A percentile compares a stretch with the other conserved stretches of the same genome.
Conservation (phyloP, 2,888 invertebrate species). For the Yponomeuta malinellus region DNA sequence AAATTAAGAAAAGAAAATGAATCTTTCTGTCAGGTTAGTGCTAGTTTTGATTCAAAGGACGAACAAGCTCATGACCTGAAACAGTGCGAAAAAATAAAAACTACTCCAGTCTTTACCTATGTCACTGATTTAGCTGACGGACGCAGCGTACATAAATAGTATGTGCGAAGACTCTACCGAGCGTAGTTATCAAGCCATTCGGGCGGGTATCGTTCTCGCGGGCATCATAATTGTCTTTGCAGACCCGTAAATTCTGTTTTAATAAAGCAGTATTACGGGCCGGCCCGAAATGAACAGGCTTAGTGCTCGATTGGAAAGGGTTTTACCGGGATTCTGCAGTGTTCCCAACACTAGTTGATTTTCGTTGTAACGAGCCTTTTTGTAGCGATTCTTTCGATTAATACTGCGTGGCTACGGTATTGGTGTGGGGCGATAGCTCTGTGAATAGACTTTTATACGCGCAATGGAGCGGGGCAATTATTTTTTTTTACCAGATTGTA, state of each 20-base stretch:
- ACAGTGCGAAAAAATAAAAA: no score
- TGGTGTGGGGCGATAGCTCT: not conserved
- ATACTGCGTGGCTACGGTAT: not conserved
- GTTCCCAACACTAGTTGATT: not conserved
- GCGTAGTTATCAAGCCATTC: conserved; percentile 29
- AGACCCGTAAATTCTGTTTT: conserved; percentile 33
- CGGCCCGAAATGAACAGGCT: conserved; percentile 18
- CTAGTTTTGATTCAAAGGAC: no score
- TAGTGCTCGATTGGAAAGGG: conserved; percentile 16
- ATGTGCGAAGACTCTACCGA: conserved; percentile 21
- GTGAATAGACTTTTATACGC: not conserved
- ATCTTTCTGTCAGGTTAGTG: no score
- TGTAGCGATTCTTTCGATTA: not conserved
- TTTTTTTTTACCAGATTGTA: not conserved
- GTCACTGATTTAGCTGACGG: not conserved
- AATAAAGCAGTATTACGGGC: conserved; percentile 28
- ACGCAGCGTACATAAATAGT: not conserved
- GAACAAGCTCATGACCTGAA: no score
- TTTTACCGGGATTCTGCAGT: conserved; percentile 15
- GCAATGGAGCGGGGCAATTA: not conserved
- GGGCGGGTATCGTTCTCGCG: conserved; percentile 28
- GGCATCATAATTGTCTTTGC: conserved; percentile 33
- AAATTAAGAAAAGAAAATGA: no score
- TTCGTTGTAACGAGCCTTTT: not conserved
- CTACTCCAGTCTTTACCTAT: not conserved